phyloP scores from a whole-genome alignment of 2,888 invertebrate genomes.

The Pyrrhia umbra region DNA sequence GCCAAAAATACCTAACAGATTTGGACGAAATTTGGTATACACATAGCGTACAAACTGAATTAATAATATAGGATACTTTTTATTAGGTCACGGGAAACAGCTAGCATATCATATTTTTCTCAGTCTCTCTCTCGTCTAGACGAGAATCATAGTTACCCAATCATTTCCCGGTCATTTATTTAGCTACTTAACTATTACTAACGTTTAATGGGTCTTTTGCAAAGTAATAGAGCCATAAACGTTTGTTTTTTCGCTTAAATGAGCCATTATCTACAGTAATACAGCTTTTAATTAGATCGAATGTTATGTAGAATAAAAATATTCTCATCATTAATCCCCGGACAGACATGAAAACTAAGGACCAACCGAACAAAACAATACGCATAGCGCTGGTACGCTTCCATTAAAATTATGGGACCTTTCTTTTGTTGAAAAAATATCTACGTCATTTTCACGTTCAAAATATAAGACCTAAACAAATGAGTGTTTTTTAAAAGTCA shows the following conservation, averaged over 20 bases:
- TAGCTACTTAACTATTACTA: not conserved
- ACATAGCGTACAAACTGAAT: too few relatives aligned
- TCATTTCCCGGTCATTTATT: not conserved
- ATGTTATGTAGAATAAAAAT: not conserved
- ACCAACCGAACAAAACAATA: constrained; percentile 10
- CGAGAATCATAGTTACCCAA: not conserved
- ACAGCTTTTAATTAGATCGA: not conserved
- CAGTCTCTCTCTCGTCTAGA: not conserved
- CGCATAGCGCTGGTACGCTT: constrained; percentile 6
- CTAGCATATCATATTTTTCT: too few relatives aligned
- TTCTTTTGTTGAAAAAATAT: constrained; percentile 40
- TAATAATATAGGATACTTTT: too few relatives aligned
- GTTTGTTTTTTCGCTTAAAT: constrained; percentile 2
- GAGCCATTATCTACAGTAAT: constrained; percentile 1
- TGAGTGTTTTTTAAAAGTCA: constrained; percentile 44
- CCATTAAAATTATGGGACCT: constrained; percentile 27
- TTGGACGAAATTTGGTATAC: too few relatives aligned
- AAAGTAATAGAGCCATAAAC: constrained; percentile 3
- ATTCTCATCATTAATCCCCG: not conserved
- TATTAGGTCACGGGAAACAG: too few relatives aligned
- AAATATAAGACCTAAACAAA: constrained; percentile 60
- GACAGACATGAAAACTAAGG: not conserved
- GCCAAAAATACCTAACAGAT: too few relatives aligned
- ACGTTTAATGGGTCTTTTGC: constrained; percentile 8
- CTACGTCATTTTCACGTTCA: constrained; percentile 43